Base-by-base conservation (phyloP, 2,797 vertebrate genomes). In the Myiotriccus ornatus region DNA sequence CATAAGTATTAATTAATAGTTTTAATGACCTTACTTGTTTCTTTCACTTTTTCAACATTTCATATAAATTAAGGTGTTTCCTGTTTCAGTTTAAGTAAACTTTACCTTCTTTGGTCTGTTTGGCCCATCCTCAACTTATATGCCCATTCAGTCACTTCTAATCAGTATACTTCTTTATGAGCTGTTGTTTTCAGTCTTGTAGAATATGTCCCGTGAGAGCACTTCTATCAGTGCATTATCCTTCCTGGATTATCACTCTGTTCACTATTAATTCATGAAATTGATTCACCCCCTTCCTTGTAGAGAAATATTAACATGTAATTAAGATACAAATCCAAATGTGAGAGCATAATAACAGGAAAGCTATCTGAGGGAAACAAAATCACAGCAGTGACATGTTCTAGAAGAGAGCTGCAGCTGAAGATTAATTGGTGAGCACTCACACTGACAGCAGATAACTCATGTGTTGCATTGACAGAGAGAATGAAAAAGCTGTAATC, bases 401-500 rank as follows among this genome's bases (percentile, higher is more conserved):
- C 69, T 73, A 75, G 76, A 64, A 91, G 67, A 93, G 88, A 75
- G 77, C 60, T 96, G 88, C 78, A 94, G 82, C 82, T 84, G 81
- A 97, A 93, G 73, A 95, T 94, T 95, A 95, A 94, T 94, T 96
- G 85, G 46, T 90, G 55, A 96, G 74, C 62, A 71, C 15, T 95
- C 94, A 60, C 90, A 47, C 53, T 95, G 87, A 89, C 94, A 81
- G 94, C 47, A 94, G 87, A 82, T 93, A 93, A 81, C 77, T 85
- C 91, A 35, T 74, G 79, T 87, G 77, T 70, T 91, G 70, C 59
- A 56, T 41, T 89, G 75, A 62, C 74, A 89, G 85, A 87, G 50
- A 69, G 80, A 83, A 50, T 67, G 25, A 62, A 94, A 88, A 69
- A 82, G 84, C 78, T 89, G 81, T 86, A 89, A 91, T 94, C 73